Evolutionary conservation across 2,113 vertebrate genomes (phyloP), one percentile per base, ranked within the genome.

Genomic region (Acanthochromis polyacanthus): DNA sequence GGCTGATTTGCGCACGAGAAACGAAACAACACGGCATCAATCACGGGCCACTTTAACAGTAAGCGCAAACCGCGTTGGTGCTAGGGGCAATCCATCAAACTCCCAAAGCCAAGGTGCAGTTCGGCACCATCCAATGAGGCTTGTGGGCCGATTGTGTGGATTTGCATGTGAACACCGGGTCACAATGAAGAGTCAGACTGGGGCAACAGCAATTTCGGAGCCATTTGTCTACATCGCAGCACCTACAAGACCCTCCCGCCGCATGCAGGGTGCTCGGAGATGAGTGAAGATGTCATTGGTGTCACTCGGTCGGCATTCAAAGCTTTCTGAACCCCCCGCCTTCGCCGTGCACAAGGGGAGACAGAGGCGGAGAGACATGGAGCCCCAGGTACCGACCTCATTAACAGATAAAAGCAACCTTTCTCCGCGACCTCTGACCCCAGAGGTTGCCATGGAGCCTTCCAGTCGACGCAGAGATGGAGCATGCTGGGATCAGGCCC

Each of bases 401-500:
- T 94, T 94, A 94, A 91, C 85, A 89, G 92, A 95, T 94, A 93
- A 94, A 95, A 94, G 92, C 93, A 93, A 94, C 91, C 92, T 94
- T 92, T 93, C 91, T 84, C 81, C 0, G 9, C 63, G 82, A 92
- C 93, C 94, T 81, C 81, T 92, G 90, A 93, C 90, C 93, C 75
- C 1, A 3, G 80, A 84, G 90, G 94, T 94, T 94, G 90, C 93
- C 88, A 93, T 94, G 93, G 93, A 94, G 93, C 81, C 90, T 92
- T 85, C 75, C 71, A 92, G 89, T 91, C 89, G 72, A 76, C 87
- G 77, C 81, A 20, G 78, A 62, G 83, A 79, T 81, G 88, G 60
- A 75, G 89, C 92, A 91, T 85, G 90, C 93, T 91, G 93, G 71
- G 93, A 88, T 86, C 52, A 62, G 80, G 76, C 87, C 10, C 91